Percentiles rank a stretch among this genome's conserved stretches.
Evolutionary conservation across 2,797 vertebrate species (phyloP).

Genomic region (Gallinago nigripennis): DNA sequence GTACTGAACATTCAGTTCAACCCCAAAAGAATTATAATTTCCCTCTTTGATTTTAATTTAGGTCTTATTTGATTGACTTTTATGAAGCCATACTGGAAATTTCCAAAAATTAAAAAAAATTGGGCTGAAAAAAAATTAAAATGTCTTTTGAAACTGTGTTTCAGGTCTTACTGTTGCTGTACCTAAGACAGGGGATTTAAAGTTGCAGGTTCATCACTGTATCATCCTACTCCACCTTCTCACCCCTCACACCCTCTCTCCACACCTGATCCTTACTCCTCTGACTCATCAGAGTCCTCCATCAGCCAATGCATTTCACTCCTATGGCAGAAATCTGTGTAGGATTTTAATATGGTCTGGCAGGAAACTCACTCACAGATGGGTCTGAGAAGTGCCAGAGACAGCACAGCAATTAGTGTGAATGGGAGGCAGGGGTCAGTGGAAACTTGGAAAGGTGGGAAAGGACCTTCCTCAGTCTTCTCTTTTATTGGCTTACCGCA

Average conservation of each 20-base stretch:
- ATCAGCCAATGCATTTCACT: not conserved
- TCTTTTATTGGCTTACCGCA: not conserved
- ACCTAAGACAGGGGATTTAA: not conserved
- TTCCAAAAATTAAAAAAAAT: not conserved
- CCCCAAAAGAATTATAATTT: not conserved
- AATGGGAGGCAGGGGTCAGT: not conserved
- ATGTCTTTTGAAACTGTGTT: not conserved
- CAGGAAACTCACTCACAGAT: conserved; percentile 40
- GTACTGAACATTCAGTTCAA: not conserved
- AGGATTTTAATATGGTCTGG: conserved; percentile 2
- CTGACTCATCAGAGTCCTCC: not conserved
- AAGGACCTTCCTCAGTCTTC: not conserved
- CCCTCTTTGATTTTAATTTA: not conserved
- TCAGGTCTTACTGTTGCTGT: not conserved
- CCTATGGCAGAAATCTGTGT: not conserved
- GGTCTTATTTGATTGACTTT: not conserved
- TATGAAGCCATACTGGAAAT: not conserved
- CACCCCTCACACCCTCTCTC: not conserved
- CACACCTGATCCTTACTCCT: not conserved
- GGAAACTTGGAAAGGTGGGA: not conserved
- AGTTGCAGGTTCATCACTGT: not conserved
- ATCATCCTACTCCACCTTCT: not conserved
- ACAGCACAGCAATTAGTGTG: not conserved
- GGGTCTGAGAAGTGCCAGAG: conserved; percentile 6
- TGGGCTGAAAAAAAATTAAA: not conserved